phyloP scores from a whole-genome alignment of 1,140 invertebrate species.

The Drosophila sulfurigaster region DNA sequence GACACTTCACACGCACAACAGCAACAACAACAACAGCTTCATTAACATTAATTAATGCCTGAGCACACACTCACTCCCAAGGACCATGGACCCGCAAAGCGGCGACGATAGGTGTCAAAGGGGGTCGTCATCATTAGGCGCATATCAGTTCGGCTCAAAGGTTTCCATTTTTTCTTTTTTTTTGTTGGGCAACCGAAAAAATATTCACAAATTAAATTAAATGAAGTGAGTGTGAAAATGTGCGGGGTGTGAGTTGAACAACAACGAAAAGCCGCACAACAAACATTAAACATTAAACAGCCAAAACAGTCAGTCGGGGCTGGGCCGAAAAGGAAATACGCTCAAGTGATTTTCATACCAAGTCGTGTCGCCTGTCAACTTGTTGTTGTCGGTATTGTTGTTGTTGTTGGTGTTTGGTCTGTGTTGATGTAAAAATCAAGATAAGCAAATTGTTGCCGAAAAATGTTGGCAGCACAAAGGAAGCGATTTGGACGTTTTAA shows the following conservation, averaged over 20 bases:
- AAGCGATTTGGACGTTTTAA: slow-evolving; percentile 82
- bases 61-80: slow-evolving; percentile 63
- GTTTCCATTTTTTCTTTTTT: slow-evolving; percentile 32
- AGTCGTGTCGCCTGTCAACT: slow-evolving; percentile 29
- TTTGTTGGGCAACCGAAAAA: slow-evolving; percentile 50
- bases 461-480: slow-evolving; percentile 70
- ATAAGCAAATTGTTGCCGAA: slow-evolving; percentile 83
- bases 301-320: slow-evolving; percentile 19
- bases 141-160: slow-evolving; percentile 52
- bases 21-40: slow-evolving; percentile 64
- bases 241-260: slow-evolving; percentile 30
- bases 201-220: slow-evolving; percentile 81
- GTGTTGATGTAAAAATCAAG: slow-evolving; percentile 76
- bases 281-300: slow-evolving; percentile 56
- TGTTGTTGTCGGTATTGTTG: slow-evolving; percentile 39
- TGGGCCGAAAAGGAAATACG: slow-evolving; percentile 74
- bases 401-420: slow-evolving; percentile 28
- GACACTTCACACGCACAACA: slow-evolving; percentile 69
- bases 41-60: slow-evolving; percentile 82
- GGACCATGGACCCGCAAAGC: slow-evolving; percentile 28
- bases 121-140: slow-evolving; percentile 68
- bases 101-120: slow-evolving; percentile 32
- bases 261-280: slow-evolving; percentile 7
- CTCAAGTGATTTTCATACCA: slow-evolving; percentile 78
- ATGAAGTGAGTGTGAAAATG: slow-evolving; percentile 82